These are phyloP conservation scores for Aurelia aurita DNA, from an alignment of 30 jellyfish, hydroid and myxozoan species.

Conservation along the genomic window DNA sequence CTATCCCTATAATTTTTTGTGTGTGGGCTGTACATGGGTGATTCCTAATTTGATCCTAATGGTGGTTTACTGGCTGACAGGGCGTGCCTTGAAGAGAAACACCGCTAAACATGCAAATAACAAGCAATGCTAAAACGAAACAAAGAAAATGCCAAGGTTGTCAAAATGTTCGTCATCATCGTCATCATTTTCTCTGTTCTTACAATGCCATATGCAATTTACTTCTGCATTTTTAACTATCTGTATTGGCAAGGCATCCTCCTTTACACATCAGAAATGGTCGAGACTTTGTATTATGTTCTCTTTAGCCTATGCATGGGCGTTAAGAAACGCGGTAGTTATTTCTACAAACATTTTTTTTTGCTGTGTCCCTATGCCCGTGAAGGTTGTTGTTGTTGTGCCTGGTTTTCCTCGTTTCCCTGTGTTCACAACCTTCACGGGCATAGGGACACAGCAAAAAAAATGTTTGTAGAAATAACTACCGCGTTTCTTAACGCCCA, in stretches of 20 bases:
- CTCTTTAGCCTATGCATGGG: neutral
- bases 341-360: no score
- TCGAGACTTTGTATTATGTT: conserved; percentile 4
- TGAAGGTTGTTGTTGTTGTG: no score
- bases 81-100: conserved; percentile 30
- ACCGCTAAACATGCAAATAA: conserved; percentile 38
- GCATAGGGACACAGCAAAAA: no score
- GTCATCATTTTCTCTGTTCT: conserved; percentile 11
- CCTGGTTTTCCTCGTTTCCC: no score
- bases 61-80: conserved; percentile 30
- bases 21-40: neutral
- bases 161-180: conserved; percentile 45
- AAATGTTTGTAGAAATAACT: no score
- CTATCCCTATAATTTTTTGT: no score
- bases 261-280: neutral
- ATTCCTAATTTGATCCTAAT: conserved; percentile 31
- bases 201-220: conserved; percentile 51
- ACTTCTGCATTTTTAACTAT: no score
- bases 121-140: conserved; percentile 42
- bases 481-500: no score
- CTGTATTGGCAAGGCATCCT: no score
- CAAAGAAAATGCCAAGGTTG: conserved; percentile 27
- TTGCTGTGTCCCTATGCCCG: no score
- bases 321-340: no score
- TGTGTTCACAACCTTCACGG: no score